phyloP scores from a whole-genome alignment of 2,113 vertebrate species.

The Apaloderma vittatum region DNA sequence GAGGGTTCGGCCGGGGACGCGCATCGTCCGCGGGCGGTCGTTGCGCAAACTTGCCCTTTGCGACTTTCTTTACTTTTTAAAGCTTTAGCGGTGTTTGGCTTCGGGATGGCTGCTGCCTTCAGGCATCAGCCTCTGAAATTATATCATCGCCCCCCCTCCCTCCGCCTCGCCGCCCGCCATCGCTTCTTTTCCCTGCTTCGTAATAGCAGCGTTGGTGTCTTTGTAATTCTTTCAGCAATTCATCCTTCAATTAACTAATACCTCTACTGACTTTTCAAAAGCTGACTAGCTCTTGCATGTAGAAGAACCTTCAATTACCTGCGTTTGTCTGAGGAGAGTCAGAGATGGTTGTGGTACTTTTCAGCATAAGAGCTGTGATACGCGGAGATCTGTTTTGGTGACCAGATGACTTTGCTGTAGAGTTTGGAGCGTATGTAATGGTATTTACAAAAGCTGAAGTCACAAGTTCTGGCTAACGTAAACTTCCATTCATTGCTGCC shows the following conservation, averaged over 20 bases:
- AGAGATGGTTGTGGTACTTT: neutral
- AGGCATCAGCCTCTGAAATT: neutral
- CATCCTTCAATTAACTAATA: neutral
- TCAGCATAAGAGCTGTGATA: neutral
- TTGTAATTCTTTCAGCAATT: neutral
- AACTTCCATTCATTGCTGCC: conserved; percentile 64
- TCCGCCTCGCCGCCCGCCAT: neutral
- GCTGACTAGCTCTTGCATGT: neutral
- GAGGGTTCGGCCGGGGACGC: neutral
- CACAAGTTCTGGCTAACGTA: conserved; percentile 29
- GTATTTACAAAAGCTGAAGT: conserved; percentile 57
- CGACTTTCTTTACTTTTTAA: neutral
- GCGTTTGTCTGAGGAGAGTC: neutral
- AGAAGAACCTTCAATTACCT: neutral
- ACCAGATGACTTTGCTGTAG: conserved; percentile 28
- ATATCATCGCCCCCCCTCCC: too few species aligned
- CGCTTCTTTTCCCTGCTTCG: neutral
- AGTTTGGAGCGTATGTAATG: conserved; percentile 5
- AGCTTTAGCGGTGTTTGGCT: neutral
- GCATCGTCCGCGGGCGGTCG: neutral
- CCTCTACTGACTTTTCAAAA: neutral
- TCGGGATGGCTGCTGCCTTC: neutral
- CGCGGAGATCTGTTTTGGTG: neutral
- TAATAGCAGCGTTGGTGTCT: neutral
- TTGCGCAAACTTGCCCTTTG: neutral